Base-by-base conservation (phyloP, 1,140 invertebrate genomes). In the Ips nitidus region DNA sequence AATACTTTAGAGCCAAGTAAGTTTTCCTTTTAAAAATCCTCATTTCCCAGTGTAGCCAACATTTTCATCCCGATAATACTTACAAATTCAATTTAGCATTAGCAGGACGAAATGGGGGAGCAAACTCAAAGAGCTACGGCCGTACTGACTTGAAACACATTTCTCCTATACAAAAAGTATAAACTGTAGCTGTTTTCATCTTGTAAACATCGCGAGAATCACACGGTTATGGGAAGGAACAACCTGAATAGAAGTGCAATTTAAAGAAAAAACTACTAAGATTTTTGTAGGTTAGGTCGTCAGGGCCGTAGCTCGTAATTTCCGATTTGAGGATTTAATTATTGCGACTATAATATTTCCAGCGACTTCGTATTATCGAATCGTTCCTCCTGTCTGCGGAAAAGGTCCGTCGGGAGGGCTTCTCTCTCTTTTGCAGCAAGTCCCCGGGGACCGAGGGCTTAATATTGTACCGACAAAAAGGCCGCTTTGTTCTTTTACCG, bases 51-150 rank as follows among this genome's bases (percentile, higher is more conserved):
- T 65, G 52, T 41, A 65, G 52, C 62, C 62, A 65, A 60, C 66
- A 57, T 68, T 68, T 68, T 68, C 66, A 68, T 68, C 66, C 56
- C 39, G 66, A 68, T 68, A 68, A 68, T 68, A 60, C 57, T 68
- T 68, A 68, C 66, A 68, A 58, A 68, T 68, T 60, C 66, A 68
- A 68, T 68, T 68, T 68, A 50, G 66, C 57, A 68, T 68, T 68
- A 68, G 66, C 47, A 68, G 47, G 42, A 55, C 52, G 62, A 65
- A 42, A 40, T 56, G 64, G 57, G 39, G 66, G 66, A 56, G 41
- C 8, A 60, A 41, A 42, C 39, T 58, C 8, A 4, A 22, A n/a
- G 47, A 58, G 8, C 57, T 52, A 68, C 57, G 57, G 57, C 66
- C 47, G 7, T 52, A 41, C 22, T 42, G 45, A 60, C 7, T 7